These are phyloP conservation scores for Eolophus roseicapilla DNA, from an alignment of 2,113 vertebrate genomes.

Conservation along the genomic window DNA sequence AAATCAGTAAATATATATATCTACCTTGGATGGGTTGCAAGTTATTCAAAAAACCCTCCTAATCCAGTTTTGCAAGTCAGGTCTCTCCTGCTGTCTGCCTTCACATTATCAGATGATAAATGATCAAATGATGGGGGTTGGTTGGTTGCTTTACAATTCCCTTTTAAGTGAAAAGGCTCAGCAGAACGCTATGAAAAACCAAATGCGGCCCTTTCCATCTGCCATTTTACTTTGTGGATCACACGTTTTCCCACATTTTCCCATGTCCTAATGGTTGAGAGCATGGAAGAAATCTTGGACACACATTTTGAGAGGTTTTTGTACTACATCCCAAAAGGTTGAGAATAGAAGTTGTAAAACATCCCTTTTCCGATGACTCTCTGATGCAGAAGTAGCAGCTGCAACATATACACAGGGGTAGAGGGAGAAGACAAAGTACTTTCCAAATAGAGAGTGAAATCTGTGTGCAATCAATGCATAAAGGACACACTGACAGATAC, in stretches of 20 bases:
- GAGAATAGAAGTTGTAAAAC: background rate
- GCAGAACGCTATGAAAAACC: background rate
- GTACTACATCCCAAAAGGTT: background rate
- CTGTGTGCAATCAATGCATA: background rate
- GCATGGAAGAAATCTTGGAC: background rate
- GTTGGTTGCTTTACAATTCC: background rate
- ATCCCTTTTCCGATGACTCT: background rate
- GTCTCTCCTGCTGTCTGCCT: background rate
- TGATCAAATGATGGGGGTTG: background rate
- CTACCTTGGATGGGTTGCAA: background rate
- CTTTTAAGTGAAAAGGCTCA: conserved; percentile 8
- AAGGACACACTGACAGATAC: background rate
- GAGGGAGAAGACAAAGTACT: background rate
- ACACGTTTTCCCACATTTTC: background rate
- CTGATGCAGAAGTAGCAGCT: background rate
- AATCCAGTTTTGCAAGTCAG: background rate
- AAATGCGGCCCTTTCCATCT: background rate
- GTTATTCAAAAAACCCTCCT: background rate
- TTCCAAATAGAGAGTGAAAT: background rate
- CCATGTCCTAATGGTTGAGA: background rate
- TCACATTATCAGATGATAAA: conserved; percentile 13
- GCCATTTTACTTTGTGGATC: background rate
- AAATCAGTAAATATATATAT: background rate
- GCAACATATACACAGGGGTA: background rate
- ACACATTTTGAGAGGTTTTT: background rate